Evolutionary conservation across 1,140 invertebrate genomes (phyloP), one percentile per base, ranked within the genome.

Genomic region (Brachystomella parvula): DNA sequence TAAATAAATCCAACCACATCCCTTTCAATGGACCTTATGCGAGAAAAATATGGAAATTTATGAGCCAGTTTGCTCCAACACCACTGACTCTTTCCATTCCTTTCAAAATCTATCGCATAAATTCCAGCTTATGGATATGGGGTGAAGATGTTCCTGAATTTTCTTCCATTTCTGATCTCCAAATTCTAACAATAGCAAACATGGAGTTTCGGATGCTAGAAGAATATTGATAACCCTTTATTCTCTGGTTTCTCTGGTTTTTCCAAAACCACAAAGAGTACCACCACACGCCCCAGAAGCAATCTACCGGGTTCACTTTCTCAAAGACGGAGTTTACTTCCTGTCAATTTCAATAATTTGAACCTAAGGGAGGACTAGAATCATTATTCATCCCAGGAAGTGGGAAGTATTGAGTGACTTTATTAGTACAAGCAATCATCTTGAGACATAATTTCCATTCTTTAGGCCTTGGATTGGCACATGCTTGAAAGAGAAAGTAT

Each of bases 41-140:
- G 69, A 71, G 69, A 65, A 71, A 68, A 71, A 70, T 70, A 70
- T 70, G 68, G 68, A 70, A 70, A 70, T 70, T 61, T 60, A 32
- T 62, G 57, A 69, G 64, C 39, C 39, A 64, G 56, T 64, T 33
- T 29, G 60, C 61, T 61, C 29, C 32, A n/a, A n/a, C n/a, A n/a
- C n/a, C n/a, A 35, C 35, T 56, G 26, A 21, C 60, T 44, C 39
- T 44, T 44, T 44, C 6, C n/a, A 35, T 56, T 64, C 60, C 60
- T 30, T 30, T 53, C 58, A 35, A 39, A 47, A 31, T 31, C 68
- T 44, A 65, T 71, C 63, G 44, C 65, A 71, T 71, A 71, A 71
- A 71, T 71, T 67, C 44, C 59, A 71, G 26, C 56, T 63, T 67
- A 70, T 67, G 62, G 69, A 70, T 70, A 71, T 71, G 66, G 69